Base-by-base conservation (phyloP, 2,888 invertebrate genomes). In the Lamellibrachia satsuma region DNA sequence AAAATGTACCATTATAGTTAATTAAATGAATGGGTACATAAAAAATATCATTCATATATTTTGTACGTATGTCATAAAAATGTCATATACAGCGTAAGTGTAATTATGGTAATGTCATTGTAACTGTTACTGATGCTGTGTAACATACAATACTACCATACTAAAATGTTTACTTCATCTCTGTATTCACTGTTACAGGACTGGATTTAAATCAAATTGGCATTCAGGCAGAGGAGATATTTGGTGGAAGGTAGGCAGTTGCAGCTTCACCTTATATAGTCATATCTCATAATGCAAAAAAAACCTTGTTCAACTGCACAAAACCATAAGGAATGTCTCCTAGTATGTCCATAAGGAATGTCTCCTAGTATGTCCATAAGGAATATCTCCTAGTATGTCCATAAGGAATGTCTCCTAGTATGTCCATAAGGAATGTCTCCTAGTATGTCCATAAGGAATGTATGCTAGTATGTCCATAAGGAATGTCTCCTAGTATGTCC, bases 161-260 rank as follows among this genome's bases (percentile, higher is more conserved):
- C n/a, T 15, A 15, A 11, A 57, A 39, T 39, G 57, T 57, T 11
- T 75, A 75, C 15, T 6, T 75, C 3, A 75, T 75, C 22, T 51
- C 90, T 90, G 51, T 55, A 4, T 92, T 55, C 57, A n/a, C n/a
- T 90, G 4, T 52, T 93, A 57, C 92, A 95, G 98, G 98, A 92
- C 98, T 99, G 92, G 99, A 99, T 97, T 97, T 99, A 93, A 99
- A 99, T 96, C 97, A 98, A 92, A 99, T 99, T 94, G 98, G 98
- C 0, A 97, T 98, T 55, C 98, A 99, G 96, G 99, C 99, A 0
- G 99, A 99, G 96, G 98, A 98, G 91, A 99, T 99, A 95, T 99
- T 99, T 96, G 99, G 98, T 94, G 98, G 98, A 96, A 98, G 97
- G 98, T 98, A 95, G 22, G 75, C 75, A 75, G 4, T 22, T 75